Evolutionary conservation across 2,888 invertebrate species (phyloP).

Genomic region (Muschampia plurimacula): DNA sequence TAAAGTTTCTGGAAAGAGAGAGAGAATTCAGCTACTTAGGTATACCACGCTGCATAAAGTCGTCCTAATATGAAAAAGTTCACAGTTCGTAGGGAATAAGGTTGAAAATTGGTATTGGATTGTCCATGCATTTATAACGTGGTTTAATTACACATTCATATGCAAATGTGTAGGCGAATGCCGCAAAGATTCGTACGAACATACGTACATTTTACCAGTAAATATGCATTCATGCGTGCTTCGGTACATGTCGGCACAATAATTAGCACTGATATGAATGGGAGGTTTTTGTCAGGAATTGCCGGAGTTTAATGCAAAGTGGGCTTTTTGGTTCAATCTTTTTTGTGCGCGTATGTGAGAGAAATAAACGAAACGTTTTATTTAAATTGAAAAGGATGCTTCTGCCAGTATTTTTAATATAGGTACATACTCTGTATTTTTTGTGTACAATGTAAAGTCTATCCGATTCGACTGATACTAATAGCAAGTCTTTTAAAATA

Average conservation of each 20-base stretch:
- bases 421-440: slow-evolving; percentile 8
- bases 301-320: slow-evolving; percentile 53
- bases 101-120: slow-evolving; percentile 51
- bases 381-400: slow-evolving; percentile 39
- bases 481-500: slow-evolving; percentile 29
- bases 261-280: slow-evolving; percentile 78
- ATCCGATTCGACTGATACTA: not conserved
- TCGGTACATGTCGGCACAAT: slow-evolving; percentile 72
- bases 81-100: slow-evolving; percentile 47
- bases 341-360: slow-evolving; percentile 38
- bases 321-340: slow-evolving; percentile 45
- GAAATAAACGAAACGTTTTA: slow-evolving; percentile 39
- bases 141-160: slow-evolving; percentile 85
- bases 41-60: slow-evolving; percentile 15
- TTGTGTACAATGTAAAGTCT: not conserved
- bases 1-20: no score
- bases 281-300: slow-evolving; percentile 65
- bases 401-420: slow-evolving; percentile 23
- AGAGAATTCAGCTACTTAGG: slow-evolving; percentile 14
- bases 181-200: slow-evolving; percentile 74
- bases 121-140: slow-evolving; percentile 56
- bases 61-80: slow-evolving; percentile 29
- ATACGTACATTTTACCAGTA: slow-evolving; percentile 62
- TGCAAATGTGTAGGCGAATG: slow-evolving; percentile 78
- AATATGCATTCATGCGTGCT: slow-evolving; percentile 79